These are phyloP conservation scores for Manduca sexta DNA, from an alignment of 1,140 invertebrate genomes.

Conservation along the genomic window DNA sequence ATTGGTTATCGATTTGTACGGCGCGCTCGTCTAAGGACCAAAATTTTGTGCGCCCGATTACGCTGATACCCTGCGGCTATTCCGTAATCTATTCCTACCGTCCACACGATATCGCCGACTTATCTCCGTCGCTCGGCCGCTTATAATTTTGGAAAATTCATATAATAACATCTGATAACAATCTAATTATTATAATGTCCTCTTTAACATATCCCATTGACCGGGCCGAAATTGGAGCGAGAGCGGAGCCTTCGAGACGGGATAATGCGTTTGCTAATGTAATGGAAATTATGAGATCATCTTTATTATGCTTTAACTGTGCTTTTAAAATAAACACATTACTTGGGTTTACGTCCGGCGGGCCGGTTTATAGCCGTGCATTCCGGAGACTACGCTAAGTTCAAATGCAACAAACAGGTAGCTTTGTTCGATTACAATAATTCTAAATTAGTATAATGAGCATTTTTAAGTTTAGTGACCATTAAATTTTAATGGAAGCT, in stretches of 20 bases:
- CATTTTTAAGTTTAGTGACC: neutral
- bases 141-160: slow-evolving; percentile 69
- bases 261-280: slow-evolving; percentile 53
- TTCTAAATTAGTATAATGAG: slow-evolving; percentile 20
- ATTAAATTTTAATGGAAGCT: too few relatives aligned
- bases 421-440: slow-evolving; percentile 35
- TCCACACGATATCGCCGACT: slow-evolving; percentile 51
- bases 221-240: slow-evolving; percentile 48
- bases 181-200: slow-evolving; percentile 70
- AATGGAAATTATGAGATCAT: slow-evolving; percentile 56
- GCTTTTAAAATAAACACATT: slow-evolving; percentile 65
- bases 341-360: slow-evolving; percentile 32
- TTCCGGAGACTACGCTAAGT: slow-evolving; percentile 24
- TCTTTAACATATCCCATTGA: slow-evolving; percentile 66
- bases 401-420: slow-evolving; percentile 23
- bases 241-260: slow-evolving; percentile 29
- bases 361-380: slow-evolving; percentile 24
- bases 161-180: slow-evolving; percentile 69
- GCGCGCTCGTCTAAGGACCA: slow-evolving; percentile 59
- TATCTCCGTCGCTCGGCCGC: slow-evolving; percentile 40
- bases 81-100: slow-evolving; percentile 59
- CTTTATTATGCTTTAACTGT: slow-evolving; percentile 44
- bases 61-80: slow-evolving; percentile 44
- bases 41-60: slow-evolving; percentile 55
- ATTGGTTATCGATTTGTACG: slow-evolving; percentile 66